These are phyloP conservation scores for Anguilla anguilla DNA, from an alignment of 2,797 vertebrate species.

Conservation along the genomic window DNA sequence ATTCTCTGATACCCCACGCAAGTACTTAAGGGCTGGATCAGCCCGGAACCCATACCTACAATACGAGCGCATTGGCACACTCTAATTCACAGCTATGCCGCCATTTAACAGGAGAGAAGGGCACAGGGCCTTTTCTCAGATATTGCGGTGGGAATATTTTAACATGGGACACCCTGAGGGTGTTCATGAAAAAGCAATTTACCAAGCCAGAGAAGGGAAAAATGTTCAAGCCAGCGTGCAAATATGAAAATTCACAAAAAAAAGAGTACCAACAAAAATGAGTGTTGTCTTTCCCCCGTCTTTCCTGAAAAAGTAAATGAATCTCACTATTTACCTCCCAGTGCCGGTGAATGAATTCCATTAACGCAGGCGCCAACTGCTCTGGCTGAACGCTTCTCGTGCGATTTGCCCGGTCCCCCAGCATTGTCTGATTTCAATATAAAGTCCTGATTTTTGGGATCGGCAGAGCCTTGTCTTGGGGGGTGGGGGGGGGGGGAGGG, in stretches of 20 bases:
- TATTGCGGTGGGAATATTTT: not conserved
- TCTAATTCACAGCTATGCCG: too few relatives aligned
- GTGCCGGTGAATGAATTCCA: not conserved
- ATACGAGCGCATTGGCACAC: too few relatives aligned
- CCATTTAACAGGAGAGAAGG: not conserved
- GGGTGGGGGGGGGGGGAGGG: too few relatives aligned
- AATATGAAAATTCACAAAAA: not conserved
- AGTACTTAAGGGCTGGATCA: not conserved
- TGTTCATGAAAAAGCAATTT: not conserved
- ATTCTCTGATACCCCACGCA: not conserved
- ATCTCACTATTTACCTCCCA: conserved; percentile 1
- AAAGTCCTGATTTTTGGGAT: not conserved
- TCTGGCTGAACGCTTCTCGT: not conserved
- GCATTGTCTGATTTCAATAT: not conserved
- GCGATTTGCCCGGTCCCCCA: not conserved
- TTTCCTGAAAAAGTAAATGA: not conserved
- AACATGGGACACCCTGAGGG: not conserved
- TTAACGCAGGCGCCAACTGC: not conserved
- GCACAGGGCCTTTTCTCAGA: not conserved
- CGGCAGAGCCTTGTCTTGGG: not conserved
- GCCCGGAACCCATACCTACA: too few relatives aligned
- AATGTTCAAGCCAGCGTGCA: not conserved
- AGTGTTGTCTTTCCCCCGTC: not conserved
- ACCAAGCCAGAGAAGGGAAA: not conserved
- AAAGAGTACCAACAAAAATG: not conserved